Evolutionary conservation across 2,888 invertebrate species (phyloP).

Genomic region (Mimumesa dahlbomi): DNA sequence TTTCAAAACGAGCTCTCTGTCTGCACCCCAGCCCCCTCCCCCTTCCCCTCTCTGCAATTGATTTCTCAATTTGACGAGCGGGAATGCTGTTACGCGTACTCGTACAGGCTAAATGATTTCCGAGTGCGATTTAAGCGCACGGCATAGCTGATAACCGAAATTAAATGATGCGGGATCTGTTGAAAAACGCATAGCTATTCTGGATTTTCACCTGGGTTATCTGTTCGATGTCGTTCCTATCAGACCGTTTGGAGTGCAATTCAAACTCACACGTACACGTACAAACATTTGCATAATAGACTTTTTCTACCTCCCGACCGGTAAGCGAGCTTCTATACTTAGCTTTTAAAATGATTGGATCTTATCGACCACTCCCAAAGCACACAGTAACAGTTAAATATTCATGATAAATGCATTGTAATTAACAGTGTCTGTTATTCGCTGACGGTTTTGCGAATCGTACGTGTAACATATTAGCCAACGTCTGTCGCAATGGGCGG

Average conservation of each 20-base stretch:
- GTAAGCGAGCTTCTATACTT: no score
- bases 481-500: no score
- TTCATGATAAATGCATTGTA: no score
- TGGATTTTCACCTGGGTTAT: not conserved
- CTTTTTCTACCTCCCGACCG: no score
- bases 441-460: no score
- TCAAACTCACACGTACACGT: not conserved
- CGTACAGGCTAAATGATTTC: constrained; percentile 5
- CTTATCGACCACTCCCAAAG: not conserved
- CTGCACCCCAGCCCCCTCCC: no score
- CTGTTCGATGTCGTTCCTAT: no score
- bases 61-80: constrained; percentile 1
- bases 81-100: not conserved
- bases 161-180: constrained; percentile 1
- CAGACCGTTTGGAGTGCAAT: no score
- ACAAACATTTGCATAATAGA: not conserved
- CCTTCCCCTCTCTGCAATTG: not conserved
- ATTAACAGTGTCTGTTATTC: no score
- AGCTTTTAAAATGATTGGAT: not conserved
- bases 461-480: no score
- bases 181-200: not conserved
- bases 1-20: no score
- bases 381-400: no score
- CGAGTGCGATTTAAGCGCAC: not conserved
- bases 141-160: not conserved